Conservation (phyloP, 2,113 vertebrate genomes). For the Tonatia bakeri region DNA sequence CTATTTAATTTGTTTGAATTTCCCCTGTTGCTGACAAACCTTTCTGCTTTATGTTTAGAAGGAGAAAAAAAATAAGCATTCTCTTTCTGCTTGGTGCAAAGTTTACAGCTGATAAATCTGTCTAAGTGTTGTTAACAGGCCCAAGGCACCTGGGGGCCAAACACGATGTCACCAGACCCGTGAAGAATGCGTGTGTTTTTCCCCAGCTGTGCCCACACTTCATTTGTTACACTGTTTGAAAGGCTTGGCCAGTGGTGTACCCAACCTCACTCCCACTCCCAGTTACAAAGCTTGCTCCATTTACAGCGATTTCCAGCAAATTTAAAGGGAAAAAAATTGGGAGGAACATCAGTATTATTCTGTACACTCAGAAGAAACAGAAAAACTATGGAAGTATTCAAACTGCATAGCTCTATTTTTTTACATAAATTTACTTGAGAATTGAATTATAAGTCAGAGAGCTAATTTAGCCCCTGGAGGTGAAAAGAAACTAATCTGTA, state of each 20-base stretch:
- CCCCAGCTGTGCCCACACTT: conserved; percentile 21
- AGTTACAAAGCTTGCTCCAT: background rate
- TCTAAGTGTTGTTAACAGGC: conserved; percentile 65
- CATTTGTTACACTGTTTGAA: conserved; percentile 46
- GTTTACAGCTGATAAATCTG: conserved; percentile 64
- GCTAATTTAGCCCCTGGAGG: background rate
- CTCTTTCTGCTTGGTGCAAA: background rate
- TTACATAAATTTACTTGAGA: background rate
- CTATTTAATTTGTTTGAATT: background rate
- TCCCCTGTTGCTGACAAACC: background rate
- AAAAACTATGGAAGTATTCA: background rate
- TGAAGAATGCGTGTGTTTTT: conserved; percentile 1
- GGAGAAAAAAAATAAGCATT: background rate
- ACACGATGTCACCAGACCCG: background rate
- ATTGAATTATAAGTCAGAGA: background rate
- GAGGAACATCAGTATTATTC: background rate
- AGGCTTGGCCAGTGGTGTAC: background rate
- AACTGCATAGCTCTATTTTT: background rate
- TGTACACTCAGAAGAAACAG: background rate
- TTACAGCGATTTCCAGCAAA: conserved; percentile 30
- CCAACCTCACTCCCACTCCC: background rate
- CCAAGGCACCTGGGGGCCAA: conserved; percentile 31
- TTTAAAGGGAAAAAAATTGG: background rate
- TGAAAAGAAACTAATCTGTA: conserved; percentile 14
- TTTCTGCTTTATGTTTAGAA: conserved; percentile 10